Evolutionary conservation across 2,797 vertebrate species (phyloP).

Genomic region (Parauchenoglanis punctatus): DNA sequence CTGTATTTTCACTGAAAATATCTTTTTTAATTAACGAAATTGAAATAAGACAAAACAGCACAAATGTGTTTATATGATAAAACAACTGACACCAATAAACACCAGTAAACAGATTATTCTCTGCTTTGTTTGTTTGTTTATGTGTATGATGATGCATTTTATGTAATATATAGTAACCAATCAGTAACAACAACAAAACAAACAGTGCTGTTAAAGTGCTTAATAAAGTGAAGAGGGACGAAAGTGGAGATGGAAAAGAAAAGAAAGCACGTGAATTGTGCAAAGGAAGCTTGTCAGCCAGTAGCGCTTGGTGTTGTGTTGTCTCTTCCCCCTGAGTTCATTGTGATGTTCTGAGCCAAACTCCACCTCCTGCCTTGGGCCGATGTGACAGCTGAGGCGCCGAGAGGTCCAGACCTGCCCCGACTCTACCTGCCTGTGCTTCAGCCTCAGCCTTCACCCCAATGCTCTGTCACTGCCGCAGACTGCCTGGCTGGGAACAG

Average conservation of each 20-base stretch:
- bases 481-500: constrained; percentile 52
- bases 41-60: background rate
- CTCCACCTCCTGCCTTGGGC: constrained; percentile 36
- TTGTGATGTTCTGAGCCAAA: constrained; percentile 43
- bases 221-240: background rate
- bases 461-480: constrained; percentile 48
- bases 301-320: background rate
- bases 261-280: constrained; percentile 13
- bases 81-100: background rate
- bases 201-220: background rate
- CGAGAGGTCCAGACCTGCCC: constrained; percentile 48
- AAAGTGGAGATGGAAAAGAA: constrained; percentile 13
- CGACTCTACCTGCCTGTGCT: constrained; percentile 48
- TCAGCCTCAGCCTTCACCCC: constrained; percentile 6
- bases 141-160: background rate
- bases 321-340: constrained; percentile 26
- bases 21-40: background rate
- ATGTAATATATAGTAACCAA: background rate
- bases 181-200: background rate
- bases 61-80: background rate
- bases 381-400: constrained; percentile 51
- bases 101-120: background rate
- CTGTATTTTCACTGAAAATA: background rate
- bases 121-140: background rate
- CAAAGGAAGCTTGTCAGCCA: background rate